phyloP scores from a whole-genome alignment of 2,113 vertebrate species.

The Pterocles orientalis region DNA sequence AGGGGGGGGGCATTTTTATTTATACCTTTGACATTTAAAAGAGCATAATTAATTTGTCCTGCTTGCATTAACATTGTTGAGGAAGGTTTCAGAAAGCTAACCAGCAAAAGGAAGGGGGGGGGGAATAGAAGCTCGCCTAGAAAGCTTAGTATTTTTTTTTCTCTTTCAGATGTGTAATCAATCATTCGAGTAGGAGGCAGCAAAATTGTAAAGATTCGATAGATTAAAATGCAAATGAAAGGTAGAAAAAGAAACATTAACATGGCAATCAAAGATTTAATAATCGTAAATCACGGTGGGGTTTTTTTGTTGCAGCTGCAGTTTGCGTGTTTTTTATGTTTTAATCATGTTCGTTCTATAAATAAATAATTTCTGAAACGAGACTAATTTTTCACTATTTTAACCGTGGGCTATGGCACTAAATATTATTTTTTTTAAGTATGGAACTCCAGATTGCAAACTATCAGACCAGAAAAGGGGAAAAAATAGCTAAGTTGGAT shows the following conservation, averaged over 20 bases:
- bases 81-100: constrained; percentile 75
- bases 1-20: constrained; percentile 66
- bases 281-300: constrained; percentile 79
- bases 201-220: constrained; percentile 84
- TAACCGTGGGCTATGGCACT: constrained; percentile 74
- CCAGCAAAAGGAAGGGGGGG: not conserved
- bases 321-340: constrained; percentile 76
- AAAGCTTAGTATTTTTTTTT: constrained; percentile 48
- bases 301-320: constrained; percentile 78
- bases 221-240: constrained; percentile 87
- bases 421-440: constrained; percentile 39
- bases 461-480: constrained; percentile 35
- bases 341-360: constrained; percentile 81
- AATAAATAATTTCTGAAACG: constrained; percentile 82
- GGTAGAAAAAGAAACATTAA: constrained; percentile 83
- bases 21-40: constrained; percentile 82
- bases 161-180: constrained; percentile 79
- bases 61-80: constrained; percentile 75
- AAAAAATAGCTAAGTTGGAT: not conserved
- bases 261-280: constrained; percentile 84
- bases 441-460: constrained; percentile 52
- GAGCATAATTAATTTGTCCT: constrained; percentile 79
- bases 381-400: constrained; percentile 81
- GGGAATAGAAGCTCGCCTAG: constrained; percentile 39
- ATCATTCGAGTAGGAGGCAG: constrained; percentile 81